Evolutionary conservation across 1,140 invertebrate species (phyloP).

Genomic region (Platorchestia sp.): DNA sequence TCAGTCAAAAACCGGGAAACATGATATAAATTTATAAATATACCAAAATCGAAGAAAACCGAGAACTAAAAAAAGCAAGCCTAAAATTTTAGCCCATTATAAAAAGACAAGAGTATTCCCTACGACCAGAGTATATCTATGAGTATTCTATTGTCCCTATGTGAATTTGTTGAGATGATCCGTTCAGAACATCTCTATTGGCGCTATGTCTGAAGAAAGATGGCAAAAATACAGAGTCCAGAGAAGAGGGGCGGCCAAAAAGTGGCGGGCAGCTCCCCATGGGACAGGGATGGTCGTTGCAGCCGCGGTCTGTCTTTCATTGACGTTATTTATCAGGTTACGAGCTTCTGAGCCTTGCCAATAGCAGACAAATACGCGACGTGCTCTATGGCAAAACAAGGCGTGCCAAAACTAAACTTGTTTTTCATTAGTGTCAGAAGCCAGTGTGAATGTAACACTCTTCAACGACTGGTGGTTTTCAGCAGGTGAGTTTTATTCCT

Average conservation of each 20-base stretch:
- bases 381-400: neutral
- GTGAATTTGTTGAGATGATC: neutral
- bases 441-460: no score
- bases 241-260: neutral
- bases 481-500: no score
- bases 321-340: neutral
- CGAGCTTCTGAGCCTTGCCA: neutral
- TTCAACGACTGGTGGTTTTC: no score
- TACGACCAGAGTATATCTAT: no score
- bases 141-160: neutral
- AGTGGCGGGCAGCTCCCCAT: neutral
- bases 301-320: neutral
- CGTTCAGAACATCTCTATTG: neutral
- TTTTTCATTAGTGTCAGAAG: no score
- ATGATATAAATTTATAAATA: no score
- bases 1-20: neutral
- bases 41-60: no score
- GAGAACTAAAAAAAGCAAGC: no score
- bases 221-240: neutral
- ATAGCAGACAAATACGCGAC: neutral
- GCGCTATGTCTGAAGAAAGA: neutral
- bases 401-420: no score
- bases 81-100: no score
- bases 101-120: no score
- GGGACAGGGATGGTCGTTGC: neutral